Evolutionary conservation across 2,888 invertebrate species (phyloP), one percentile per base, ranked within the genome.

Genomic region (Microplitis deprimator): DNA sequence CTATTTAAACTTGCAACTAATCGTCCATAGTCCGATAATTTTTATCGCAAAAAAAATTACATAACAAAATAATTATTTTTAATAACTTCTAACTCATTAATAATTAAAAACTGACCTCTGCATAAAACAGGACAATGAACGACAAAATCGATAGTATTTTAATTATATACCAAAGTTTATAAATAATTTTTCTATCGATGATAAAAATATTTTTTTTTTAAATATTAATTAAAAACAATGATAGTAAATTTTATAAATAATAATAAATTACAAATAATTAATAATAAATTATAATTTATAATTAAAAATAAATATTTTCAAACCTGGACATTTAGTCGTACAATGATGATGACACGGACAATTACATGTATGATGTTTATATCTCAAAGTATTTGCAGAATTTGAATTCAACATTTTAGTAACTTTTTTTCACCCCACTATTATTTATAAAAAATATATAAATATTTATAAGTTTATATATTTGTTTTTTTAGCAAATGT

Each of bases 301-400:
- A 20, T 29, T 29, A 29, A 29, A 29, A 29, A 4, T 6, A 61
- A 4, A 6, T 59, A 17, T 68, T 73, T 78, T 82, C 85, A 82
- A 87, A 87, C 89, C 89, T 88, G 86, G 77, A 83, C 88, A 89
- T 83, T 84, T 87, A n/a, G 88, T 89, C 6, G 88, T 85, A 78
- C 89, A 89, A 75, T 89, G 88, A 64, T 86, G 88, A 83, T 89
- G 89, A 78, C 89, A 89, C 60, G 89, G 89, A 79, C 89, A 89
- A 79, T 89, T 89, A 83, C 89, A 89, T 79, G 82, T 83, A 76
- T 77, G 78, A 8, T 87, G 86, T 75, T 87, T 87, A 78, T 85
- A 82, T 64, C 85, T 84, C 68, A 84, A 82, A 29, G 38, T 29
- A 67, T 61, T 67, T 1, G 17, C 7, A 5, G 17, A 60, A 70